Evolutionary conservation across 2,113 vertebrate species (phyloP).

Genomic region (Cryptoleucopteryx plumbea): DNA sequence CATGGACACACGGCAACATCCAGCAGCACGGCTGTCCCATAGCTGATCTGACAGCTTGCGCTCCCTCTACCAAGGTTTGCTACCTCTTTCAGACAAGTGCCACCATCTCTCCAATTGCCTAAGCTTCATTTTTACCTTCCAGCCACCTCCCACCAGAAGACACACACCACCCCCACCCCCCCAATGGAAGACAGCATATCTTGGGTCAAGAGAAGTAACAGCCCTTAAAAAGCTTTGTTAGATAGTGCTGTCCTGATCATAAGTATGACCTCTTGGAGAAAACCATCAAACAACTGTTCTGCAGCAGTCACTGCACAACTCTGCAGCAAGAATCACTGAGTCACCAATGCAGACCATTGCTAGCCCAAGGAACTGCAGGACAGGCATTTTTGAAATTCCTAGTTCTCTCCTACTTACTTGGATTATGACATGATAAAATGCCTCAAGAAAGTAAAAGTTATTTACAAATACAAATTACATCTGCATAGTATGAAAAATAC

Average conservation of each 20-base stretch:
- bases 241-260: neutral
- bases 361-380: neutral
- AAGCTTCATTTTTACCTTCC: neutral
- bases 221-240: neutral
- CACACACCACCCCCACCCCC: too few species aligned
- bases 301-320: neutral
- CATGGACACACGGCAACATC: too few species aligned
- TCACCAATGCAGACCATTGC: neutral
- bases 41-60: neutral
- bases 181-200: neutral
- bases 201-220: neutral
- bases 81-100: neutral
- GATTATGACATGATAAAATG: neutral
- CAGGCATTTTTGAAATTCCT: neutral
- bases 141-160: neutral
- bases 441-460: neutral
- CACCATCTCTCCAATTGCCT: neutral
- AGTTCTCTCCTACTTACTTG: neutral
- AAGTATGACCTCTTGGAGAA: neutral
- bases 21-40: rapidly evolving
- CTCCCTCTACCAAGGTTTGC: too few species aligned
- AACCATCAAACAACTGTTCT: neutral
- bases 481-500: neutral
- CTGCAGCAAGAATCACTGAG: neutral
- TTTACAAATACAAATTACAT: neutral